Conservation (phyloP, 2,888 invertebrate genomes). For the Phengaris alcon region DNA sequence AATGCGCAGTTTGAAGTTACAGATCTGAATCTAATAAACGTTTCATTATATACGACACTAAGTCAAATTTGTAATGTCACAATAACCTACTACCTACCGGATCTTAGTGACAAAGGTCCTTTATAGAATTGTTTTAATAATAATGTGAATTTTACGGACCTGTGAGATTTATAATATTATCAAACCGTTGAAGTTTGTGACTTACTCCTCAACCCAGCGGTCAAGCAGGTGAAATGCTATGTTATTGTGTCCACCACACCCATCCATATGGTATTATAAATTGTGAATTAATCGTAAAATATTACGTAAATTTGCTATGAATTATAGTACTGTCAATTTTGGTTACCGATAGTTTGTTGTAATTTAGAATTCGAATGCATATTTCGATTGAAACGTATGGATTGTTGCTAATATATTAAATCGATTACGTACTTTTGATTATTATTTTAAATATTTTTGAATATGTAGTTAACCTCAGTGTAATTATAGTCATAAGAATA, state of each 20-base stretch:
- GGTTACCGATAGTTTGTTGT: constrained; percentile 7
- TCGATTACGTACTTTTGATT: neutral
- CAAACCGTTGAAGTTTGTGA: constrained; percentile 33
- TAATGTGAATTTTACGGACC: too few relatives aligned
- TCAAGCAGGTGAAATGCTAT: constrained; percentile 71
- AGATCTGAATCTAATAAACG: too few relatives aligned
- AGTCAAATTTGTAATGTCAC: too few relatives aligned
- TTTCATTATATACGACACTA: too few relatives aligned
- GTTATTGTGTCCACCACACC: constrained; percentile 70
- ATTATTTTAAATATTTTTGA: too few relatives aligned
- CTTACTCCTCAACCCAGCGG: constrained; percentile 45
- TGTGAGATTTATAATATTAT: too few relatives aligned
- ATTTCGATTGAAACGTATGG: neutral
- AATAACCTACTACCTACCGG: too few relatives aligned
- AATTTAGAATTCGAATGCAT: neutral
- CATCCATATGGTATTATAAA: constrained; percentile 66
- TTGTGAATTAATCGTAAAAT: constrained; percentile 32
- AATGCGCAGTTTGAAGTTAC: too few relatives aligned
- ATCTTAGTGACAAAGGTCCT: too few relatives aligned
- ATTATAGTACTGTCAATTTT: constrained; percentile 34
- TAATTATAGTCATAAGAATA: too few relatives aligned
- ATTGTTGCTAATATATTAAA: neutral
- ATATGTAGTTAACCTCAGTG: too few relatives aligned
- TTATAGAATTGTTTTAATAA: too few relatives aligned
- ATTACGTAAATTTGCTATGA: constrained; percentile 30